Conservation (phyloP, 2,888 invertebrate species). For the Griposia aprilina region DNA sequence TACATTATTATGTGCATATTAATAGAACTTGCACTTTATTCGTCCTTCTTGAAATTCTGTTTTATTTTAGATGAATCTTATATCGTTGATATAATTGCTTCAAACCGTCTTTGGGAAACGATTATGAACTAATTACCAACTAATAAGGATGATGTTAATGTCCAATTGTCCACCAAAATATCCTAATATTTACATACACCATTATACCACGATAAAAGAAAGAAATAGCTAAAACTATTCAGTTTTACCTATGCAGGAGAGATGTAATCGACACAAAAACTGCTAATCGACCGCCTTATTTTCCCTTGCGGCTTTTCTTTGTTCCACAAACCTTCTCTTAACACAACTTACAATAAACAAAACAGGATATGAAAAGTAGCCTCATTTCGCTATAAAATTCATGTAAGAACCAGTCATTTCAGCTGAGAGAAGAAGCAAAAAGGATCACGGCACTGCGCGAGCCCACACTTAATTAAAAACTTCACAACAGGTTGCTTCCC, state of each 20-base stretch:
- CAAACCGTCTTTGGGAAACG: neutral
- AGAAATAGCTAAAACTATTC: neutral
- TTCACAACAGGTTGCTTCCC: slow-evolving; percentile 86
- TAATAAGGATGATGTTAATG: neutral
- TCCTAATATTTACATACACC: neutral
- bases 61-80: neutral
- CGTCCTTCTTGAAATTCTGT: neutral
- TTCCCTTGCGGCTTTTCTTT: slow-evolving; percentile 14
- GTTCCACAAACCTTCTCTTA: slow-evolving; percentile 18
- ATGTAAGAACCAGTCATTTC: slow-evolving; percentile 76
- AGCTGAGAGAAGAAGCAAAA: slow-evolving; percentile 68
- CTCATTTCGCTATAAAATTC: slow-evolving; percentile 58
- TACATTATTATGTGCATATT: slow-evolving; percentile 38
- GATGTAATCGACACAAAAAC: neutral
- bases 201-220: neutral
- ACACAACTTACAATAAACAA: slow-evolving; percentile 40
- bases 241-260: neutral
- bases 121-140: neutral
- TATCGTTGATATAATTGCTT: neutral
- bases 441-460: slow-evolving; percentile 73
- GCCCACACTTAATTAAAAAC: slow-evolving; percentile 87
- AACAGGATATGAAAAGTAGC: slow-evolving; percentile 58
- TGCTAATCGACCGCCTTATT: slow-evolving; percentile 15
- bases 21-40: slow-evolving; percentile 12
- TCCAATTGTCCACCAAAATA: neutral